Base-by-base conservation (phyloP, 2,797 vertebrate species). In the Pipistrellus pygmaeus region DNA sequence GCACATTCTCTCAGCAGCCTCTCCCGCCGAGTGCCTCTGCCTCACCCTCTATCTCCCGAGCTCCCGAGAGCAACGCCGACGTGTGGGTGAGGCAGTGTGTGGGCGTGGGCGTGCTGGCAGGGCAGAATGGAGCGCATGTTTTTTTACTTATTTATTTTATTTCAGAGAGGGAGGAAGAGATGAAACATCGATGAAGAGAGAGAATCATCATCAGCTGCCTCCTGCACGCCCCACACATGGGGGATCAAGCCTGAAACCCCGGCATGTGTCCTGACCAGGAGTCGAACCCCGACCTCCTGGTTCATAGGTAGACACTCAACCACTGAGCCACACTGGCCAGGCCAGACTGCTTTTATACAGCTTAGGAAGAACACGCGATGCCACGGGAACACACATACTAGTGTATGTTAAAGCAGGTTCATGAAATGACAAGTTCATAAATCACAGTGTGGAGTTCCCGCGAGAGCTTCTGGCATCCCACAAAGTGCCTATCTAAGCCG, bases 401-500 rank as follows among this genome's bases (percentile, higher is more conserved):
- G 53, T 23, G 7, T 8, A 10, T 5, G 14, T 44, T 8, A 10
- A 85, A 78, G 6, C 12, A 77, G 84, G 73, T 72, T 14, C 71
- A 83, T 57, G 35, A 73, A 90, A 69, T 17, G 35, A 77, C 25
- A 81, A 32, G 78, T 85, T 94, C 25, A 81, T 20, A 94, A 88
- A 85, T 95, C 84, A 62, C 60, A 62, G 60, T 90, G 69, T 88
- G 57, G 80, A 90, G 68, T 94, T 94, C 95, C 76, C 84, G 88
- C 92, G 38, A 96, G 84, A 35, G 64, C 55, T 95, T 93, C 94
- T 95, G 93, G 95, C 68, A 96, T 98, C 98, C 97, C 98, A 98
- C 95, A 98, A 98, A 98, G 98, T 96, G 96, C 97, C 99, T 99
- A 98, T 99, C 99, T 99, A 98, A 99, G 98, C 96, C 96, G 97